phyloP scores from a whole-genome alignment of 2,113 vertebrate species.

The Eublepharis macularius region DNA sequence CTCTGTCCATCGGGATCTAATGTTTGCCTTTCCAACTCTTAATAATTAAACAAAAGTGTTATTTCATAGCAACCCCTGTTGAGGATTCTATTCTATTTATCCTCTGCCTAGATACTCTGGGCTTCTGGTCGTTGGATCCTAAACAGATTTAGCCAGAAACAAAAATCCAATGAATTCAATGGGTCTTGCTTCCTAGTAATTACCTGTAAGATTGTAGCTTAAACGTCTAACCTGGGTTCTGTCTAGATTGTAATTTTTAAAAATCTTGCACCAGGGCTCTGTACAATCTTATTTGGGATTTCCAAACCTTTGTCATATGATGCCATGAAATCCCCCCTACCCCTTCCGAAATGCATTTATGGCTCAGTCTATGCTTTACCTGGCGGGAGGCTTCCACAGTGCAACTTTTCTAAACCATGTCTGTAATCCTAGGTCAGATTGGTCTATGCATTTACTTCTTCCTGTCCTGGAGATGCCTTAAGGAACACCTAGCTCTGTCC shows the following conservation, averaged over 20 bases:
- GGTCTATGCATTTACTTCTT: no score
- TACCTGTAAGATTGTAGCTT: not conserved
- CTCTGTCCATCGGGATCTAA: conserved; percentile 73
- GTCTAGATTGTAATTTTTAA: not conserved
- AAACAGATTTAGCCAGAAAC: not conserved
- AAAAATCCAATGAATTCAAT: not conserved
- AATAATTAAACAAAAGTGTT: conserved; percentile 74
- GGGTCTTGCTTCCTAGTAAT: not conserved
- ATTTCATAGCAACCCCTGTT: conserved; percentile 61
- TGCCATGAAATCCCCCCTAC: no score
- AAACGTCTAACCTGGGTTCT: conserved; percentile 37
- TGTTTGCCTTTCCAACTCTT: conserved; percentile 66
- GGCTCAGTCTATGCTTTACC: no score
- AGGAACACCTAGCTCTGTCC: no score
- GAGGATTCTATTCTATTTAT: conserved; percentile 35
- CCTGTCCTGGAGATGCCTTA: no score
- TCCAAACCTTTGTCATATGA: not conserved
- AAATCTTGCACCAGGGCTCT: not conserved
- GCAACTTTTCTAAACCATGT: no score
- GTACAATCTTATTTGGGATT: not conserved
- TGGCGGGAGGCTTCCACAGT: no score
- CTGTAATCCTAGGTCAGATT: no score
- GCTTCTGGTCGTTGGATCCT: not conserved
- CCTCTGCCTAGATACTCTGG: not conserved
- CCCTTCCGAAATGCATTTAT: not conserved